Percentiles rank a stretch among this genome's conserved stretches.
These are phyloP conservation scores for Onychomys torridus DNA, from an alignment of 2,797 vertebrate genomes.

Conservation along the genomic window DNA sequence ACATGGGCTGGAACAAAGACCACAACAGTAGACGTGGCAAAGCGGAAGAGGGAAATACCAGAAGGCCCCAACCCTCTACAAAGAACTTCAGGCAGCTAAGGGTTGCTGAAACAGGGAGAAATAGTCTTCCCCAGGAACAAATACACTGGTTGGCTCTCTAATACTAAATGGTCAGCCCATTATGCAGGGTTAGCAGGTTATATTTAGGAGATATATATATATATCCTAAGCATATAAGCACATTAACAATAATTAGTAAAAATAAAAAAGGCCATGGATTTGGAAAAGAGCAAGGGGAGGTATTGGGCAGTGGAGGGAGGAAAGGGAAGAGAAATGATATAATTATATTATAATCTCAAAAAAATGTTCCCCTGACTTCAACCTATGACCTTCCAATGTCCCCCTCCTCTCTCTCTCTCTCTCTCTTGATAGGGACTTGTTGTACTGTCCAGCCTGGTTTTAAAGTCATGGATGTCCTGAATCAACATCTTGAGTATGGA, in stretches of 20 bases:
- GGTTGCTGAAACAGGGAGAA: not conserved
- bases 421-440: not conserved
- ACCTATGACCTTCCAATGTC: not conserved
- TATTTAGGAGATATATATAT: not conserved
- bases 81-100: not conserved
- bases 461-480: not conserved
- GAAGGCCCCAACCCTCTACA: not conserved
- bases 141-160: not conserved
- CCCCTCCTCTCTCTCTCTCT: fast-evolving
- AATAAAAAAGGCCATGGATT: not conserved
- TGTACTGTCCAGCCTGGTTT: not conserved
- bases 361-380: not conserved
- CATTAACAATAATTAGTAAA: not conserved
- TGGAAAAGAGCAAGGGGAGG: not conserved
- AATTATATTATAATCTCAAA: not conserved
- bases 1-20: not conserved
- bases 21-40: not conserved
- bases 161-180: too few species aligned
- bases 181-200: too few species aligned
- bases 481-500: too few species aligned
- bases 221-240: not conserved
- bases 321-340: not conserved
- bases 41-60: not conserved
- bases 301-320: not conserved
- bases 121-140: not conserved